phyloP scores from a whole-genome alignment of 92 coral and sea anemone species.

The Anthopleura xanthogrammica region DNA sequence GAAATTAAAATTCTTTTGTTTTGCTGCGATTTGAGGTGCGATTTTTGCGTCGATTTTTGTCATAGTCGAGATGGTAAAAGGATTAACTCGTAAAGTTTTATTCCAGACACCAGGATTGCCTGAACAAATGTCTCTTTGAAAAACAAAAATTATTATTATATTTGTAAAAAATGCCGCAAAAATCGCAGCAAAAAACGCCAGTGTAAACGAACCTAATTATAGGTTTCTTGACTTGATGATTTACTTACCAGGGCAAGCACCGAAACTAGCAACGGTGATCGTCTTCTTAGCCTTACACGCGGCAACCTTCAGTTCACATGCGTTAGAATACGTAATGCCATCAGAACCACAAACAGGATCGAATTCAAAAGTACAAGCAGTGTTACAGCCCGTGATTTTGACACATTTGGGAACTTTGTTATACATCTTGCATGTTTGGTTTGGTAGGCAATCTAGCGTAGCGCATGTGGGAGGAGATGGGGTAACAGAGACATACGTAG shows the following conservation, averaged over 20 bases:
- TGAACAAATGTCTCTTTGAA: too few relatives aligned
- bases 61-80: too few relatives aligned
- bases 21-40: too few relatives aligned
- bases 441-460: neutral
- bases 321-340: slow-evolving; percentile 62
- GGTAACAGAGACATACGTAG: neutral
- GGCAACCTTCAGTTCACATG: slow-evolving; percentile 62
- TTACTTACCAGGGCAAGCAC: slow-evolving; percentile 37
- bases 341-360: slow-evolving; percentile 80
- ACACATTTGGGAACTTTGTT: neutral
- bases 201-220: too few relatives aligned
- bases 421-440: slow-evolving; percentile 1
- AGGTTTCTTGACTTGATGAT: neutral
- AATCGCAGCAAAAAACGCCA: too few relatives aligned
- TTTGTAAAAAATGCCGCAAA: too few relatives aligned
- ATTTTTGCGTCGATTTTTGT: too few relatives aligned
- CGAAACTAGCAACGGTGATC: slow-evolving; percentile 48
- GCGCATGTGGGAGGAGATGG: neutral
- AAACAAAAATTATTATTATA: too few relatives aligned
- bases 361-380: slow-evolving; percentile 51
- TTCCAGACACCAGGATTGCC: too few relatives aligned
- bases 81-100: too few relatives aligned
- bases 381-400: slow-evolving; percentile 53
- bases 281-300: slow-evolving; percentile 50
- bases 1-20: too few relatives aligned